phyloP scores from a whole-genome alignment of 1,140 invertebrate genomes.

The Drosophila suzukii region DNA sequence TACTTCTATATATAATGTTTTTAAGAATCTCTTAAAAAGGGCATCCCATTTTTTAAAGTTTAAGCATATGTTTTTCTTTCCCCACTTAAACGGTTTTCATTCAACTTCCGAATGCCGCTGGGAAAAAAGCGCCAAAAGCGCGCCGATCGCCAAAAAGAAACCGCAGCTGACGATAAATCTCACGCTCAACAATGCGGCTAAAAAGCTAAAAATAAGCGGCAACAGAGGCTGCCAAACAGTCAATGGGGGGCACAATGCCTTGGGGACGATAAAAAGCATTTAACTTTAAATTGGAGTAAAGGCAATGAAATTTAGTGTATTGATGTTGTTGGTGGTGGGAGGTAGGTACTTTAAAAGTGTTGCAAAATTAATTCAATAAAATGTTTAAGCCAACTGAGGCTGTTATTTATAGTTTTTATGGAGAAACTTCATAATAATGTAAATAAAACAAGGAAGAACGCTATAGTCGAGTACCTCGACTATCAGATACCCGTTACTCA shows the following conservation, averaged over 20 bases:
- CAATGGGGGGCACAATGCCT: conserved; percentile 36
- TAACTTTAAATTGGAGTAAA: conserved; percentile 23
- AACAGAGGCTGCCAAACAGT: conserved; percentile 15
- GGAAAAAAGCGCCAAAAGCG: conserved; percentile 41
- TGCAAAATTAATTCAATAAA: neutral
- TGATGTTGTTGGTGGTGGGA: neutral
- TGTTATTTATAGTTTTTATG: too few species aligned
- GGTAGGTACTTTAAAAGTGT: neutral
- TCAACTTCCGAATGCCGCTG: conserved; percentile 56
- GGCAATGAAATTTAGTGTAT: neutral
- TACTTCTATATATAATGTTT: too few species aligned
- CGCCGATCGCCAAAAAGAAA: conserved; percentile 44
- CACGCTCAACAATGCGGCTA: conserved; percentile 59
- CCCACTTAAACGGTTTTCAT: conserved; percentile 39
- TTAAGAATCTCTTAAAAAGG: neutral
- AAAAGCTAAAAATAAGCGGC: conserved; percentile 37
- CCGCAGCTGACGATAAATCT: conserved; percentile 54
- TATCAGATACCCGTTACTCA: too few species aligned
- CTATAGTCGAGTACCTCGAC: too few species aligned
- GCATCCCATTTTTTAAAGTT: neutral
- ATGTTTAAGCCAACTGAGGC: neutral
- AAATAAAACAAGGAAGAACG: too few species aligned
- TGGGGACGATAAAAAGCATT: conserved; percentile 15
- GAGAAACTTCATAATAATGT: too few species aligned
- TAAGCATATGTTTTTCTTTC: conserved; percentile 4